Conservation (phyloP, 2,888 invertebrate species). For the Scaptomyza caliginosa region DNA sequence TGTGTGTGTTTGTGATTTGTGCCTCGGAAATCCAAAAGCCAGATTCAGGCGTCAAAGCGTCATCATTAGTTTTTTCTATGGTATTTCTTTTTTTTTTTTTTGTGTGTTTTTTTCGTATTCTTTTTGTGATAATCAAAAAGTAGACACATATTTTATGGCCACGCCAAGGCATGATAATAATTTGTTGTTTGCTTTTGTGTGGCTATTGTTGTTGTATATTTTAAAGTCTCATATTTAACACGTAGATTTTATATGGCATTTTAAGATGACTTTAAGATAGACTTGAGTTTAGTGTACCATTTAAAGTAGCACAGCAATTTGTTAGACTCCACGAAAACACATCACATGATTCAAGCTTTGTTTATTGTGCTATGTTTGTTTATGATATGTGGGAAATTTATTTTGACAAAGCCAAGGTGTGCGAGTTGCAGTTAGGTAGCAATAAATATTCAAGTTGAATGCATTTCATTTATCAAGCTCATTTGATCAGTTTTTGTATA, state of each 20-base stretch:
- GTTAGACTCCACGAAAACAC: constrained; percentile 39
- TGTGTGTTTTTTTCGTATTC: constrained; percentile 14
- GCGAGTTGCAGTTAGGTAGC: neutral
- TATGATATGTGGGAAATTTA: constrained; percentile 35
- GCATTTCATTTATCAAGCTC: constrained; percentile 12
- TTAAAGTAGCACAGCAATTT: constrained; percentile 73
- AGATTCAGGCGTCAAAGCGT: constrained; percentile 37
- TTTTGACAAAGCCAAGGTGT: constrained; percentile 35
- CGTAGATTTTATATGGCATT: constrained; percentile 58
- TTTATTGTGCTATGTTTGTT: constrained; percentile 15
- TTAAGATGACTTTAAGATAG: constrained; percentile 63
- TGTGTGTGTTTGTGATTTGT: constrained; percentile 39
- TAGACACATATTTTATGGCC: constrained; percentile 57
- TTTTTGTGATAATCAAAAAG: constrained; percentile 51
- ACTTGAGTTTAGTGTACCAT: constrained; percentile 62
- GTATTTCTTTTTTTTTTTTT: constrained; percentile 1
- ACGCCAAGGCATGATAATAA: constrained; percentile 48
- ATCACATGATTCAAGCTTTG: constrained; percentile 29
- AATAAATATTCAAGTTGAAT: neutral
- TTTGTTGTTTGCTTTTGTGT: neutral
- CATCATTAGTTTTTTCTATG: constrained; percentile 28
- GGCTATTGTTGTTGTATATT: constrained; percentile 33
- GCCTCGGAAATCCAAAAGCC: constrained; percentile 22
- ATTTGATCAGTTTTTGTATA: constrained; percentile 1
- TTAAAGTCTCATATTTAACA: constrained; percentile 61